These are phyloP conservation scores for Athrips mouffetella DNA, from an alignment of 2,888 invertebrate genomes.

Conservation along the genomic window DNA sequence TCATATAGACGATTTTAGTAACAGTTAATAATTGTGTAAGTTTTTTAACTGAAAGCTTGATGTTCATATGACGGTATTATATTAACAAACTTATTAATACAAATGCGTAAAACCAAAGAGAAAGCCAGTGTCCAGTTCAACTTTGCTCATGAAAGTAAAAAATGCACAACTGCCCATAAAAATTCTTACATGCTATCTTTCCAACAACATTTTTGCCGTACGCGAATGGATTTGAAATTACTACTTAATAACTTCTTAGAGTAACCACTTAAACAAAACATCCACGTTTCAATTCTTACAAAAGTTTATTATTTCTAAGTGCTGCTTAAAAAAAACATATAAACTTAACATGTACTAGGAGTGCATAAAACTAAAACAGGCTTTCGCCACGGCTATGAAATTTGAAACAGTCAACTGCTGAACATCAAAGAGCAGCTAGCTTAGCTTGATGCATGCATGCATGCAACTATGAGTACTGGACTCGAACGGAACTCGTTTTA, in stretches of 20 bases:
- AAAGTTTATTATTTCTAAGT: too few relatives aligned
- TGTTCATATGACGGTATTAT: too few relatives aligned
- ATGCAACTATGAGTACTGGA: neutral
- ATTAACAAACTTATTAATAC: neutral
- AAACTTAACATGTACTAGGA: neutral
- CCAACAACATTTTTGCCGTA: slow-evolving; percentile 23
- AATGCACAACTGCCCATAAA: slow-evolving; percentile 17
- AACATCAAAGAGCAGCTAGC: neutral
- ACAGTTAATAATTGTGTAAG: too few relatives aligned
- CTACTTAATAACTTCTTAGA: slow-evolving; percentile 14
- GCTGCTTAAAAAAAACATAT: too few relatives aligned
- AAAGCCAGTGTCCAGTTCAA: slow-evolving; percentile 15
- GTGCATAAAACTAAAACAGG: neutral
- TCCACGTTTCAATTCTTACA: too few relatives aligned
- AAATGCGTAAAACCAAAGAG: slow-evolving; percentile 8
- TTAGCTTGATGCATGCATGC: neutral
- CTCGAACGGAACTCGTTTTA: slow-evolving; percentile 9
- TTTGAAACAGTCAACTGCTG: neutral
- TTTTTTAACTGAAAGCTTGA: too few relatives aligned
- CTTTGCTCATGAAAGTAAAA: slow-evolving; percentile 22
- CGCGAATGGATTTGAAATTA: slow-evolving; percentile 23
- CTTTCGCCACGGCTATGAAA: neutral
- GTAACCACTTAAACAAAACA: too few relatives aligned
- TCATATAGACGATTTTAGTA: too few relatives aligned
- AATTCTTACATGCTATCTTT: slow-evolving; percentile 15